Conservation (phyloP, 2,888 invertebrate species). For the Poecilus cupreus region DNA sequence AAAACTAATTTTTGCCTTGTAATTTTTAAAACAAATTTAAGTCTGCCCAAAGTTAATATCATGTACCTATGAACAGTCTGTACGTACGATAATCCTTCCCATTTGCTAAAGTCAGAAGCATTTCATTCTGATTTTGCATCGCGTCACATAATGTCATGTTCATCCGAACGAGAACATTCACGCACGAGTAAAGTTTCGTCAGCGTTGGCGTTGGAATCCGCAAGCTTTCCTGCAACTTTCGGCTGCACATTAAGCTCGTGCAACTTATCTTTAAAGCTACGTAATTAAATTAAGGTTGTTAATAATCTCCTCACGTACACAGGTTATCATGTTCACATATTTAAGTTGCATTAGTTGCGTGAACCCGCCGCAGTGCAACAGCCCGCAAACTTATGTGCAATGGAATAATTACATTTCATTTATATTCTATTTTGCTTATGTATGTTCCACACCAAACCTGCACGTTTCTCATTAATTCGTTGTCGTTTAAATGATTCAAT, state of each 20-base stretch:
- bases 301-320: conserved; percentile 49
- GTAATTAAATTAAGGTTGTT: conserved; percentile 48
- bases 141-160: not conserved
- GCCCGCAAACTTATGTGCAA: conserved; percentile 34
- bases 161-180: conserved; percentile 4
- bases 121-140: not conserved
- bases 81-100: conserved; percentile 12
- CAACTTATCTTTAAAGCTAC: conserved; percentile 47
- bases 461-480: conserved; percentile 2
- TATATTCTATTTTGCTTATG: conserved; percentile 23
- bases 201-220: conserved; percentile 2
- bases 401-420: conserved; percentile 34
- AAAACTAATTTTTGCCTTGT: too few species aligned
- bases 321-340: conserved; percentile 55
- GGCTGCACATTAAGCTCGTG: conserved; percentile 29
- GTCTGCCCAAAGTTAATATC: too few species aligned
- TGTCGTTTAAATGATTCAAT: not conserved
- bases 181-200: conserved; percentile 29
- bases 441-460: not conserved
- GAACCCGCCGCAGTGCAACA: conserved; percentile 14
- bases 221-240: conserved; percentile 30
- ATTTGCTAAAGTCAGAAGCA: conserved; percentile 14
- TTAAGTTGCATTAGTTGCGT: conserved; percentile 49
- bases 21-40: too few species aligned
- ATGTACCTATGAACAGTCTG: too few species aligned